Evolutionary conservation across 2,888 invertebrate species (phyloP), one percentile per base, ranked within the genome.

Genomic region (Caenorhabditis macrosperma): DNA sequence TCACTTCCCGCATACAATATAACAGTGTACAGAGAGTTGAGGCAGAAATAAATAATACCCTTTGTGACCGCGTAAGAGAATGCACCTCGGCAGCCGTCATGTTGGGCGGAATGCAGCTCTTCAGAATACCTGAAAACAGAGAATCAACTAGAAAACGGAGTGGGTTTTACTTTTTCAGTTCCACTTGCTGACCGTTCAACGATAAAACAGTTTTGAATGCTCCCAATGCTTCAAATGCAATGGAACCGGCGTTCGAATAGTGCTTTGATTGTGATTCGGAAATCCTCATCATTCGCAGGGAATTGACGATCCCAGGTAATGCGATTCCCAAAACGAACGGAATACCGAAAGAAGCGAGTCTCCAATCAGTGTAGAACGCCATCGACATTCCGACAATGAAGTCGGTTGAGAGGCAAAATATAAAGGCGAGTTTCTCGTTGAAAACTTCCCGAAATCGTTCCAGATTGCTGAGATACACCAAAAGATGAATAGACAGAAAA

Each of bases 31-130:
- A 91, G 85, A 4, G 84, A 17, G 72, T 90, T 91, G 81, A 91
- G 87, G 30, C 88, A 81, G 6, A 91, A 71, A 59, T 90, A 88
- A 4, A 88, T 88, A 50, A 86, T 67, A 0, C 89, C 90, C 9
- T 90, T 85, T 0, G 91, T 90, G 9, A 88, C 30, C 0, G 91
- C 91, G 15, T 86, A 80, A n/a, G 88, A 83, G n/a, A 88, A 67
- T 0, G 90, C 83, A 69, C 85, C 81, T 48, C 60, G 67, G n/a
- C 83, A 68, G 15, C 90, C 90, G 38, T 82, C 67, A n/a, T 44
- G 66, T 41, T 82, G 83, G 24, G 85, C 86, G 0, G 22, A 76
- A 26, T 82, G 78, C 26, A 89, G 63, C 3, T 83, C 82, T 20
- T 41, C 50, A n/a, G 87, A 74, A 59, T 88, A 88, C 26, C 86